Evolutionary conservation across 2,113 vertebrate genomes (phyloP).

Genomic region (Erythrolamprus reginae): DNA sequence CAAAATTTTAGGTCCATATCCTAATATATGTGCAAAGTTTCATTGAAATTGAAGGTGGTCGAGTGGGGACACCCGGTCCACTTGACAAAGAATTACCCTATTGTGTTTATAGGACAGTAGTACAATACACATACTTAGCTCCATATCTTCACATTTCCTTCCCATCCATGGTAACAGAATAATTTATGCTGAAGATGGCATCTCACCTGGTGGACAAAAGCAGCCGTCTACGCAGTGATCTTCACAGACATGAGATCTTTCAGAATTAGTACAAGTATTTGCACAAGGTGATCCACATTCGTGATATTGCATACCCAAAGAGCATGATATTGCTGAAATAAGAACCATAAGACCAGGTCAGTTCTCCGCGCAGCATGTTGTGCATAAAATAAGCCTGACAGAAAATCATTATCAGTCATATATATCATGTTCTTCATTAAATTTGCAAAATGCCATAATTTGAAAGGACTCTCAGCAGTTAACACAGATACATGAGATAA

Average conservation of each 20-base stretch:
- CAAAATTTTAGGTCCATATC: too few species aligned
- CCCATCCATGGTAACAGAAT: not conserved
- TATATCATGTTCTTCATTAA: not conserved
- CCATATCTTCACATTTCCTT: not conserved
- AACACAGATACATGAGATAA: not conserved
- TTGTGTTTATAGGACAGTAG: not conserved
- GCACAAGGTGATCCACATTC: slow-evolving; percentile 78
- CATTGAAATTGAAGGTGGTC: too few species aligned
- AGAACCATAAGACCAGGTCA: slow-evolving; percentile 17
- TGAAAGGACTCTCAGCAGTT: not conserved
- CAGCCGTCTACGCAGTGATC: slow-evolving; percentile 79
- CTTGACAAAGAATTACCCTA: too few species aligned
- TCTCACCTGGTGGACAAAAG: slow-evolving; percentile 79
- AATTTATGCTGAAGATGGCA: not conserved
- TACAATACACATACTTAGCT: not conserved
- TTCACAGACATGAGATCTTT: slow-evolving; percentile 74
- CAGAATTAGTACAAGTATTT: slow-evolving; percentile 77
- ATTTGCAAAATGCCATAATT: not conserved
- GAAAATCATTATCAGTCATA: not conserved
- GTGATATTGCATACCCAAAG: slow-evolving; percentile 72
- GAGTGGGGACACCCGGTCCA: too few species aligned
- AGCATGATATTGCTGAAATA: slow-evolving; percentile 71
- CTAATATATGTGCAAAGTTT: too few species aligned
- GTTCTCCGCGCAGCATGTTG: not conserved
- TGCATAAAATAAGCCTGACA: not conserved